These are phyloP conservation scores for Nothobranchius kuhntae DNA, from an alignment of 2,113 vertebrate genomes.

Conservation along the genomic window DNA sequence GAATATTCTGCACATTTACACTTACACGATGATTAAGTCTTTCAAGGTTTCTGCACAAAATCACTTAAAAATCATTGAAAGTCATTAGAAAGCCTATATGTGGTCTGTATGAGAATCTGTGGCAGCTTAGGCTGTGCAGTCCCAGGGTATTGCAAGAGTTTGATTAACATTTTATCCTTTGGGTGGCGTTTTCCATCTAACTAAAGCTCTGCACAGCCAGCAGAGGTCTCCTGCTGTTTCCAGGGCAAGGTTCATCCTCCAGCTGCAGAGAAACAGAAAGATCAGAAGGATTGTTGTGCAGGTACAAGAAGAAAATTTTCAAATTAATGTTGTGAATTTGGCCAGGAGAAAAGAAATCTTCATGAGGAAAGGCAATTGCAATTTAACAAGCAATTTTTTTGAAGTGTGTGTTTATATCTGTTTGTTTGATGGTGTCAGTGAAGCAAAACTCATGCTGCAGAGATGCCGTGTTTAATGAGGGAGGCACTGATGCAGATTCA, in stretches of 20 bases:
- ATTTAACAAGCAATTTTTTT: conserved; percentile 1
- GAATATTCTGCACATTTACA: neutral
- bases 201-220: conserved; percentile 33
- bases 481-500: conserved; percentile 25
- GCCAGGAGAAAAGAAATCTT: neutral
- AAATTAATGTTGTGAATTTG: conserved; percentile 1
- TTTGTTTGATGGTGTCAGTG: neutral
- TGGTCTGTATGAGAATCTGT: too few species aligned
- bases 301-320: neutral
- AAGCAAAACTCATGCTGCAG: neutral
- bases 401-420: neutral
- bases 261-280: conserved; percentile 11
- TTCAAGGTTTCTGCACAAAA: too few species aligned
- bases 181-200: conserved; percentile 43
- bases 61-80: too few species aligned
- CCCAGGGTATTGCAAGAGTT: conserved; percentile 19
- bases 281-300: conserved; percentile 1
- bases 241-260: conserved; percentile 37
- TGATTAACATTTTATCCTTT: conserved; percentile 51
- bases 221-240: conserved; percentile 27
- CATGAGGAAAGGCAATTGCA: conserved; percentile 1
- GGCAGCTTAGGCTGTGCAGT: too few species aligned
- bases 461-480: conserved; percentile 6
- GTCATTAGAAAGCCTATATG: too few species aligned
- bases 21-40: too few species aligned